These are phyloP conservation scores for Acanthiza pusilla DNA, from an alignment of 2,797 vertebrate species.

Conservation along the genomic window DNA sequence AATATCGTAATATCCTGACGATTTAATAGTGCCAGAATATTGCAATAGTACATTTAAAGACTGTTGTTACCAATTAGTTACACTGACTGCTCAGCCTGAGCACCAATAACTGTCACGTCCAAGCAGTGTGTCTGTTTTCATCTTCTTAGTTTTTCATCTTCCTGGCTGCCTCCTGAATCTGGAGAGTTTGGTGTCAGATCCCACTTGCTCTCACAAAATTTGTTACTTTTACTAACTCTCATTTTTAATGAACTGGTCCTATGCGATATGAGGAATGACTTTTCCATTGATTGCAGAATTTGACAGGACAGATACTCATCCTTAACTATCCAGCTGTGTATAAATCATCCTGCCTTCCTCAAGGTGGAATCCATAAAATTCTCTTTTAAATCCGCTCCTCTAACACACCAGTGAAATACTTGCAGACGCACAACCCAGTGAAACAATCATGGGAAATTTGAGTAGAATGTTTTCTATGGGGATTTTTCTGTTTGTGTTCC, in stretches of 20 bases:
- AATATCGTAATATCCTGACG: background rate
- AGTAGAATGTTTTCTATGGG: background rate
- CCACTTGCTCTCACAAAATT: background rate
- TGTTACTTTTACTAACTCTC: background rate
- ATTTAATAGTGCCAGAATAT: background rate
- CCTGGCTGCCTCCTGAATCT: background rate
- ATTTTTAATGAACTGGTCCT: slow-evolving; percentile 3
- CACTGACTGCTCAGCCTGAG: background rate
- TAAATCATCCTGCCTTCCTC: slow-evolving; percentile 42
- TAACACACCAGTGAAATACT: background rate
- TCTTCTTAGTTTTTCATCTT: slow-evolving; percentile 2
- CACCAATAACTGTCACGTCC: background rate
- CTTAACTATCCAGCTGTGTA: background rate
- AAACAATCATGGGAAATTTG: background rate
- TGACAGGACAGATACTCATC: background rate
- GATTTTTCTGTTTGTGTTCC: background rate
- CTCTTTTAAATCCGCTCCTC: background rate
- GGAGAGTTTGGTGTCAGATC: background rate
- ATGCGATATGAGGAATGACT: background rate
- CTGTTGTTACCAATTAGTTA: background rate
- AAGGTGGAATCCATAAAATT: slow-evolving; percentile 48
- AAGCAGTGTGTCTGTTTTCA: background rate
- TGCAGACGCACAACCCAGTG: background rate
- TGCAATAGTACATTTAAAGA: background rate
- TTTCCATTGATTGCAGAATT: slow-evolving; percentile 3